phyloP scores from a whole-genome alignment of 2,888 invertebrate genomes.

The Girardia tigrina region DNA sequence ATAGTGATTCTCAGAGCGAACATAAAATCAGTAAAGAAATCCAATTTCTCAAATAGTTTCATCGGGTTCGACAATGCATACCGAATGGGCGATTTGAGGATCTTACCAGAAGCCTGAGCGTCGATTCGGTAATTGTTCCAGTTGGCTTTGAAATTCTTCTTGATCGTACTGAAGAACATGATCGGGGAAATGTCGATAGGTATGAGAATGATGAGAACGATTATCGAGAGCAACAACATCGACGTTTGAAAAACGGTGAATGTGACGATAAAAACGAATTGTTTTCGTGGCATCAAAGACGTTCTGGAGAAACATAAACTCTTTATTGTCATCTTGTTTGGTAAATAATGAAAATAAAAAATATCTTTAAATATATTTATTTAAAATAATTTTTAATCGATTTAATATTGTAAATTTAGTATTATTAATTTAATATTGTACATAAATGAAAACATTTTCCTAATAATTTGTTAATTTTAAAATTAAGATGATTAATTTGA shows the following conservation, averaged over 20 bases:
- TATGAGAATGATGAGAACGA: not conserved
- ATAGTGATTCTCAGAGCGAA: not conserved
- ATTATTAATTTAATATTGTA: too few species aligned
- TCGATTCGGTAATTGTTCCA: not conserved
- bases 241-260: not conserved
- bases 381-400: too few species aligned
- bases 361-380: too few species aligned
- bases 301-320: not conserved
- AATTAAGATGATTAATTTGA: too few species aligned
- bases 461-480: too few species aligned
- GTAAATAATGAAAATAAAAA: too few species aligned
- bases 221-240: not conserved
- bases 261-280: not conserved
- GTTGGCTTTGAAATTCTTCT: not conserved
- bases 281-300: not conserved
- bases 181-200: not conserved
- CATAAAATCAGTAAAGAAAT: constrained; percentile 12
- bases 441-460: too few species aligned
- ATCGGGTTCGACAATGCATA: not conserved
- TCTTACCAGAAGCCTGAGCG: not conserved
- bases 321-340: not conserved
- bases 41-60: not conserved
- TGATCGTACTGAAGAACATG: not conserved
- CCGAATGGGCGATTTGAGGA: not conserved
- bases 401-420: too few species aligned